phyloP scores from a whole-genome alignment of 2,797 vertebrate species.

The Microctenopoma steveboyesi region DNA sequence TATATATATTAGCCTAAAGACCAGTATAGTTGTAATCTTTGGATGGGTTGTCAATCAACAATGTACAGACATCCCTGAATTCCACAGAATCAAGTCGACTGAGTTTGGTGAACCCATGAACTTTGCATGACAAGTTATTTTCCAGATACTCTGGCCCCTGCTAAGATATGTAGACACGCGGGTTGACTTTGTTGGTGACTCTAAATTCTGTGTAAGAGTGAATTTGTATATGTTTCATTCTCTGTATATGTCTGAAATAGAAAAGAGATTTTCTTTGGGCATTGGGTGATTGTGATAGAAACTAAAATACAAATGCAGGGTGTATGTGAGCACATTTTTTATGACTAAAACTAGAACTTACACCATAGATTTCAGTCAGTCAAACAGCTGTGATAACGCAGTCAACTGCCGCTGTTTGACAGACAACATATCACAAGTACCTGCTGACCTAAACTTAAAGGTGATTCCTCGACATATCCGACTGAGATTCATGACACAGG shows the following conservation, averaged over 20 bases:
- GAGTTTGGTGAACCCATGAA: no score
- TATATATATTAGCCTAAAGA: not conserved
- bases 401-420: constrained; percentile 6
- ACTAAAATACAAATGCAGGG: constrained; percentile 1
- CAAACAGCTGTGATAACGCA: constrained; percentile 16
- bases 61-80: no score
- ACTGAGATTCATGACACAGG: constrained; percentile 36
- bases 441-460: constrained; percentile 20
- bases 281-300: not conserved
- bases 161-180: no score
- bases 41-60: no score
- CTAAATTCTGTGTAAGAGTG: no score
- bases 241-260: no score
- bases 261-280: not conserved
- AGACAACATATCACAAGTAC: constrained; percentile 13
- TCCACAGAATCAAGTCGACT: no score
- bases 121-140: no score
- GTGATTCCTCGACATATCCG: constrained; percentile 6
- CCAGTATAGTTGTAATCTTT: not conserved
- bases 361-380: constrained; percentile 18
- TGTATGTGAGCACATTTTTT: not conserved
- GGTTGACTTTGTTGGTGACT: no score
- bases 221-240: no score
- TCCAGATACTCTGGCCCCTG: no score
- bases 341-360: not conserved